Percentiles rank a stretch among this genome's conserved stretches.
Conservation (phyloP, 1,140 invertebrate genomes). For the Hesperophylax magnus region DNA sequence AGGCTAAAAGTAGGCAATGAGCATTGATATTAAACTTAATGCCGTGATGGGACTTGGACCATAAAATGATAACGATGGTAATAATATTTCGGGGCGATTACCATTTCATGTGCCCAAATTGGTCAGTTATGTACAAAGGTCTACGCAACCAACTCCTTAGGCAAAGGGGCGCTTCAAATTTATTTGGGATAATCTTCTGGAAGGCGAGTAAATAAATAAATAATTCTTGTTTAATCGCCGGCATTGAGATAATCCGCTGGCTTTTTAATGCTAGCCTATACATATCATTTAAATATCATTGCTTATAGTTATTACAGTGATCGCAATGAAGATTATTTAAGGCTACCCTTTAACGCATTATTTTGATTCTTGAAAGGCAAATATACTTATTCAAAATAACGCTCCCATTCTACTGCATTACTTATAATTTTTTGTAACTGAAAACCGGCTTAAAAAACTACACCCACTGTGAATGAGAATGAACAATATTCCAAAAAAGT, state of each 20-base stretch:
- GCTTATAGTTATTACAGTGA: too few species aligned
- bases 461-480: too few species aligned
- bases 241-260: conserved; percentile 5
- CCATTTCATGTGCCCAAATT: conserved; percentile 18
- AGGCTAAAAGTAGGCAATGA: conserved; percentile 16
- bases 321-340: too few species aligned
- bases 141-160: not conserved
- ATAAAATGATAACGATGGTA: conserved; percentile 28
- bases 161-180: conserved; percentile 18
- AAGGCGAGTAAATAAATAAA: conserved; percentile 35
- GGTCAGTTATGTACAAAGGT: conserved; percentile 26
- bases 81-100: conserved; percentile 3
- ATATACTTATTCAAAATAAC: too few species aligned
- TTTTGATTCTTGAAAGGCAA: too few species aligned
- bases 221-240: conserved; percentile 32
- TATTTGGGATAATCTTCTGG: conserved; percentile 24
- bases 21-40: conserved; percentile 29
- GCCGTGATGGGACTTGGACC: conserved; percentile 9
- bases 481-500: too few species aligned
- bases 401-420: too few species aligned
- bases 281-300: conserved; percentile 7
- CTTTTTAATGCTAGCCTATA: not conserved
- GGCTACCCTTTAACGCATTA: too few species aligned
- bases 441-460: too few species aligned
- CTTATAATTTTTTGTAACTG: too few species aligned